phyloP scores from a whole-genome alignment of 1,140 invertebrate genomes.

The Apis mellifera region DNA sequence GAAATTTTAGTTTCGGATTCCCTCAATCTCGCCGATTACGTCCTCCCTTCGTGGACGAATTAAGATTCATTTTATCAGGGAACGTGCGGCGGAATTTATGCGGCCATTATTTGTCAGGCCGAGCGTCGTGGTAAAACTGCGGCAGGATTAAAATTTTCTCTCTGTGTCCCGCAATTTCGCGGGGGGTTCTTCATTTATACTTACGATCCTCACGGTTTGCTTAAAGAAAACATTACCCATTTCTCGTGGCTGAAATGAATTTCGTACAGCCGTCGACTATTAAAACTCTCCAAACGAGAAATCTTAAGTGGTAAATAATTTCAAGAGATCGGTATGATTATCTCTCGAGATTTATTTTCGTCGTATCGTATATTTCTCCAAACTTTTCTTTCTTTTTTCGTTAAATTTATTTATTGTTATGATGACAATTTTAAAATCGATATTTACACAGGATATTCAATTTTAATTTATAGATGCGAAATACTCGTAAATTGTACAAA shows the following conservation, averaged over 20 bases:
- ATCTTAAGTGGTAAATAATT: too few species aligned
- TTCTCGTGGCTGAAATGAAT: neutral
- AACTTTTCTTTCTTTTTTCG: too few species aligned
- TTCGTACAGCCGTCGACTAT: neutral
- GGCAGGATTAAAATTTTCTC: constrained; percentile 30
- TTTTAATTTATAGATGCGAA: too few species aligned
- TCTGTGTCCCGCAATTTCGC: neutral
- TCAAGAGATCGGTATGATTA: too few species aligned
- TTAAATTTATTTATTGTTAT: too few species aligned
- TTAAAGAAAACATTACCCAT: constrained; percentile 8
- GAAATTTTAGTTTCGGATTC: constrained; percentile 39
- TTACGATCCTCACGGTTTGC: constrained; percentile 14
- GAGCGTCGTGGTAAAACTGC: constrained; percentile 10
- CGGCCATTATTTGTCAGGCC: constrained; percentile 45
- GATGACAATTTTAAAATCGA: too few species aligned
- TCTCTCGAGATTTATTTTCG: too few species aligned
- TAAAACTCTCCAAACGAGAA: neutral
- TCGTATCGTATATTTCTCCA: too few species aligned
- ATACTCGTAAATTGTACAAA: too few species aligned
- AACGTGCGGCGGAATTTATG: constrained; percentile 29
- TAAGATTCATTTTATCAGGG: constrained; percentile 44
- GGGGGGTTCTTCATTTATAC: neutral
- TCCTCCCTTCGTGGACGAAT: neutral
- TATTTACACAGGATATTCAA: too few species aligned
- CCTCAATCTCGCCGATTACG: constrained; percentile 33